Percentiles rank a stretch among this genome's conserved stretches.
Evolutionary conservation across 2,888 invertebrate genomes (phyloP).

Genomic region (Drosophila koepferae): DNA sequence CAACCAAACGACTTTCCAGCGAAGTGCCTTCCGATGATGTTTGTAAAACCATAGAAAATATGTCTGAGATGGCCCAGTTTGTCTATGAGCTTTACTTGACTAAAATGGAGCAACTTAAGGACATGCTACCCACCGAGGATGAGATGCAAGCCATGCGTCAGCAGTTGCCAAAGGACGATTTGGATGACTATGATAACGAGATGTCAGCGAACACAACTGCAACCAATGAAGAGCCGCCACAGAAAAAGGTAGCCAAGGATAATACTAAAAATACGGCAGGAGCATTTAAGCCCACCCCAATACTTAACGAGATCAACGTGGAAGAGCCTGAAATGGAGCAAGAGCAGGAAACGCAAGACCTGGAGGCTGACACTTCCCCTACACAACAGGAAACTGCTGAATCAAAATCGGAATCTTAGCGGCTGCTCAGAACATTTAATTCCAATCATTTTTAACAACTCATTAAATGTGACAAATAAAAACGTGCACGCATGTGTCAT

Average conservation of each 20-base stretch:
- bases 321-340: conserved; percentile 63
- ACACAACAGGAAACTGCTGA: conserved; percentile 2
- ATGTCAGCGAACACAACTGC: conserved; percentile 12
- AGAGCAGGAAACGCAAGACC: neutral
- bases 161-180: conserved; percentile 86
- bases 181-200: conserved; percentile 25
- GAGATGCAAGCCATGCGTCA: conserved; percentile 76
- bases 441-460: conserved; percentile 55
- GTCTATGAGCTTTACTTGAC: conserved; percentile 96
- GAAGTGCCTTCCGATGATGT: conserved; percentile 83
- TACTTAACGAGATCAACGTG: conserved; percentile 86
- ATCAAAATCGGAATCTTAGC: conserved; percentile 25
- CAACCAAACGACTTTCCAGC: conserved; percentile 88
- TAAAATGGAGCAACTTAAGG: conserved; percentile 89
- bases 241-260: conserved; percentile 48
- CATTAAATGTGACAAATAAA: conserved; percentile 33
- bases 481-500: conserved; percentile 15
- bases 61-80: conserved; percentile 97
- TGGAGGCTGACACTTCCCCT: neutral
- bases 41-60: conserved; percentile 85
- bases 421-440: conserved; percentile 53
- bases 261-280: conserved; percentile 52
- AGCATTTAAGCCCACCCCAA: conserved; percentile 83
- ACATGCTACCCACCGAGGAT: conserved; percentile 65
- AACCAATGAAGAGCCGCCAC: conserved; percentile 52